These are phyloP conservation scores for Epizoanthus scotinus DNA, from an alignment of 92 coral and sea anemone genomes.

Conservation along the genomic window DNA sequence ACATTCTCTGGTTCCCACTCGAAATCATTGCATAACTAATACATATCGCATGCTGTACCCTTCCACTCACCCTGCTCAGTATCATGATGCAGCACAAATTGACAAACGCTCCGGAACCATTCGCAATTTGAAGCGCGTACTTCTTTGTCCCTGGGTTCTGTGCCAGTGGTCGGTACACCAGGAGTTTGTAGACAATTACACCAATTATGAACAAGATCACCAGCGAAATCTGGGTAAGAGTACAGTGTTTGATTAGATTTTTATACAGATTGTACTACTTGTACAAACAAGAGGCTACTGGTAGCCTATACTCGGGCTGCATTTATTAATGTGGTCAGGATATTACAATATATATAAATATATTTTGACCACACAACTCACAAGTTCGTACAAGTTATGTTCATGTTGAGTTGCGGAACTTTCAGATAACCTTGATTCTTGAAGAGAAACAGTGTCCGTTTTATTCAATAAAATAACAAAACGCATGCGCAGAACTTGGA, in stretches of 20 bases:
- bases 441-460: no score
- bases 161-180: slow-evolving; percentile 95
- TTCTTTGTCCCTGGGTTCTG: slow-evolving; percentile 84
- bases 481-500: no score
- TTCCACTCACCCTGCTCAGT: slow-evolving; percentile 84
- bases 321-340: no score
- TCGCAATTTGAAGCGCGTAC: slow-evolving; percentile 94
- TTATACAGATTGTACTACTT: not conserved
- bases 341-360: no score
- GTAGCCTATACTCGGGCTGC: no score
- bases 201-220: slow-evolving; percentile 99
- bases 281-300: no score
- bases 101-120: slow-evolving; percentile 94
- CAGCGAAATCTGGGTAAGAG: slow-evolving; percentile 76
- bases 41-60: not conserved
- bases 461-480: no score
- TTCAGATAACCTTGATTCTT: no score
- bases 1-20: not conserved
- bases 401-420: no score
- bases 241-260: not conserved
- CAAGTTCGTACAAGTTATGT: no score
- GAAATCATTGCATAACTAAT: no score
- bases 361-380: no score
- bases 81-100: slow-evolving; percentile 99
- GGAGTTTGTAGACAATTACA: slow-evolving; percentile 93